Percentiles rank a stretch among this genome's conserved stretches.
Evolutionary conservation across 1,140 invertebrate genomes (phyloP).

Genomic region (Drosophila pallidifrons): DNA sequence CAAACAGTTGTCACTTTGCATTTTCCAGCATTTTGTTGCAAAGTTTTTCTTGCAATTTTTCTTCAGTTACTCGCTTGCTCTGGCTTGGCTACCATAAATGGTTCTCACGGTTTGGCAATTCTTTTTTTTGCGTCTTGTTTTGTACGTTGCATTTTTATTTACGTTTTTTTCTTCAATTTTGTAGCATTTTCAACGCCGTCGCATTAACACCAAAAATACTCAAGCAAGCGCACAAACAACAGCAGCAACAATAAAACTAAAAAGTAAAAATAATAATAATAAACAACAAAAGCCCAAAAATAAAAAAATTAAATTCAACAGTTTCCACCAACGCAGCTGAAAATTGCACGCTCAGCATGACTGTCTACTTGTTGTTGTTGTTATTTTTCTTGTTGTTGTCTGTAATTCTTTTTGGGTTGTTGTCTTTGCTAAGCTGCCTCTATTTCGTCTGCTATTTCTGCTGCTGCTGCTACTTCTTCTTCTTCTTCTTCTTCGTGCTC

Average conservation of each 20-base stretch:
- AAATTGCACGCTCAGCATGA: conserved; percentile 44
- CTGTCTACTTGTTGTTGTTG: conserved; percentile 2
- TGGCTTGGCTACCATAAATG: conserved; percentile 68
- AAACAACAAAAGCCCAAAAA: background rate
- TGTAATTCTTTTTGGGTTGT: conserved; percentile 22
- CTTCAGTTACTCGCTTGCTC: conserved; percentile 36
- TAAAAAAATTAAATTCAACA: conserved; percentile 16
- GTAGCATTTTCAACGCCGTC: conserved; percentile 26
- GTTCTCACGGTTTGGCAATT: conserved; percentile 78
- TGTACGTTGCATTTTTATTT: conserved; percentile 56
- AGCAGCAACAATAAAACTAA: background rate
- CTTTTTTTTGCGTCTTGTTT: conserved; percentile 4
- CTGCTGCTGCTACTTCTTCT: background rate
- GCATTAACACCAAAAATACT: conserved; percentile 43
- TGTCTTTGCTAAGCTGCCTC: conserved; percentile 40
- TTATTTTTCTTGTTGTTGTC: conserved; percentile 1
- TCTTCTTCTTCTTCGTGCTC: conserved; percentile 7
- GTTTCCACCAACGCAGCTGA: conserved; percentile 47
- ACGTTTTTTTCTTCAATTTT: conserved; percentile 14
- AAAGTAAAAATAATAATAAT: background rate
- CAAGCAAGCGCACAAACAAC: background rate
- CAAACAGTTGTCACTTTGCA: conserved; percentile 61
- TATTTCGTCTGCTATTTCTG: background rate
- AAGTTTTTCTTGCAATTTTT: conserved; percentile 77
- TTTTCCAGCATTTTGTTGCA: conserved; percentile 76